Evolutionary conservation across 2,113 vertebrate species (phyloP).

Genomic region (Brachypodius melanocephalos): DNA sequence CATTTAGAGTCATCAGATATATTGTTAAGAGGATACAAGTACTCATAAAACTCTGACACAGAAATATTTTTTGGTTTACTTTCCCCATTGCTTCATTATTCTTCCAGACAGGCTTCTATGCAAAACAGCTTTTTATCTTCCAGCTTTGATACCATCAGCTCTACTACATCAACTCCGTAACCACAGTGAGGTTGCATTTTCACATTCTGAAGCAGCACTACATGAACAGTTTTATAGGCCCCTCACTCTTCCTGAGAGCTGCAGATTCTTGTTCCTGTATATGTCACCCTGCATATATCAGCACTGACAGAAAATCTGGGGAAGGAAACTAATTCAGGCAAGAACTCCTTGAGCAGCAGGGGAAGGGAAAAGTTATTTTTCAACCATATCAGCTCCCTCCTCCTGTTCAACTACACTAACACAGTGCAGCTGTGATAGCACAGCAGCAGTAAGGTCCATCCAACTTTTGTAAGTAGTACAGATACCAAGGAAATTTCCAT

Average conservation of each 20-base stretch:
- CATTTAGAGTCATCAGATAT: not conserved
- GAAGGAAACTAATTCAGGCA: not conserved
- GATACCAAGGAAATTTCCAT: not conserved
- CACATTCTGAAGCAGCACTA: not conserved
- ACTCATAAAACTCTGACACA: not conserved
- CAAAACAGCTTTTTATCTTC: not conserved
- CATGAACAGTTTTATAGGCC: not conserved
- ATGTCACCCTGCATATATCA: accelerated
- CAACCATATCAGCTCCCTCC: not conserved
- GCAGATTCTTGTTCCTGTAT: not conserved
- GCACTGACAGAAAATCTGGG: not conserved
- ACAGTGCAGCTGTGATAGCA: not conserved
- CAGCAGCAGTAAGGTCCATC: not conserved
- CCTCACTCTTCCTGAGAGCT: not conserved
- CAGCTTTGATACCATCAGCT: not conserved
- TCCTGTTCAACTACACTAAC: not conserved
- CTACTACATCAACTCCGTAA: not conserved
- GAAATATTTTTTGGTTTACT: not conserved
- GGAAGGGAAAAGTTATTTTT: not conserved
- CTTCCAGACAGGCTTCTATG: not conserved
- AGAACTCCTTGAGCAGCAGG: not conserved
- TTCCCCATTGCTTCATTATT: not conserved
- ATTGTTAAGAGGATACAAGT: not conserved
- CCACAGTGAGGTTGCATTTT: not conserved
- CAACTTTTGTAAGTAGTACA: not conserved